Percentiles rank a stretch among this genome's conserved stretches.
These are phyloP conservation scores for Oenanthe oenanthe DNA, from an alignment of 2,113 vertebrate genomes.

Conservation along the genomic window DNA sequence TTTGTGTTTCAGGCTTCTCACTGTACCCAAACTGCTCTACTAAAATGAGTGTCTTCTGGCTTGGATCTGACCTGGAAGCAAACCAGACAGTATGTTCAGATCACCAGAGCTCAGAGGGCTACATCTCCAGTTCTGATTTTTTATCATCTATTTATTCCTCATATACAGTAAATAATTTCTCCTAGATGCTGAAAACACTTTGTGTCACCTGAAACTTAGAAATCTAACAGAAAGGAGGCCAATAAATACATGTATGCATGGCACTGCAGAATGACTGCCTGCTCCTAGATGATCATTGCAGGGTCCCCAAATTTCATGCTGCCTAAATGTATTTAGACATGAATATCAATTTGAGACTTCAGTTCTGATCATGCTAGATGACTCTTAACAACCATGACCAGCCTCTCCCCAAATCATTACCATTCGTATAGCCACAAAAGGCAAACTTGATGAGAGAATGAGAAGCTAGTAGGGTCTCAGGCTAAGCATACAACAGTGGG, in stretches of 20 bases:
- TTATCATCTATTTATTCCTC: background rate
- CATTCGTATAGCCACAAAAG: conserved; percentile 71
- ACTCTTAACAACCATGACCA: conserved; percentile 77
- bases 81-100: background rate
- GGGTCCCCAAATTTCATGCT: conserved; percentile 27
- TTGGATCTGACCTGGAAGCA: background rate
- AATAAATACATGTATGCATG: background rate
- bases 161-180: background rate
- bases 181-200: background rate
- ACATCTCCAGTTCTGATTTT: background rate
- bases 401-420: conserved; percentile 55
- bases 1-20: background rate
- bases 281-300: background rate
- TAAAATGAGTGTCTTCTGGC: background rate
- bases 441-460: conserved; percentile 72
- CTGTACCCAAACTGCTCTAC: background rate
- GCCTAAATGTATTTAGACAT: conserved; percentile 40
- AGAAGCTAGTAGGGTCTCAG: conserved; percentile 66
- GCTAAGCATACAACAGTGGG: conserved; percentile 73
- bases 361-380: conserved; percentile 67
- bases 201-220: background rate
- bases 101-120: background rate
- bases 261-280: background rate
- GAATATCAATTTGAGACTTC: conserved; percentile 61
- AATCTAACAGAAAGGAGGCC: background rate